Conservation (phyloP, 2,888 invertebrate genomes). For the Tortrix viridana region DNA sequence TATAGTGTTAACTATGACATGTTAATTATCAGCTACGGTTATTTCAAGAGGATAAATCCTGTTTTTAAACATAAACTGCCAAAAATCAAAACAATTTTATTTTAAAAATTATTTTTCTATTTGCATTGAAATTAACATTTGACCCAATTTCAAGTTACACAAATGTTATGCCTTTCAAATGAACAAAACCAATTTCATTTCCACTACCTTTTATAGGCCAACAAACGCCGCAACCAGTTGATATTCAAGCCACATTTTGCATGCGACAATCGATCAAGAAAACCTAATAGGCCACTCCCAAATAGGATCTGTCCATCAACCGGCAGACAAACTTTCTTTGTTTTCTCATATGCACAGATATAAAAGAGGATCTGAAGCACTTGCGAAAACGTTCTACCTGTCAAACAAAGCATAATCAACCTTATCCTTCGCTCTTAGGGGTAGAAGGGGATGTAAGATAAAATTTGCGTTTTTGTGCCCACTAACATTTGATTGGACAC, state of each 20-base stretch:
- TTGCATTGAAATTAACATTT: no score
- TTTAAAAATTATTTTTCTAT: no score
- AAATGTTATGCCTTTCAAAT: no score
- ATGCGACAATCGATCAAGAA: slow-evolving; percentile 12
- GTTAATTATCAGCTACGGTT: no score
- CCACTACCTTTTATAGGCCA: not conserved
- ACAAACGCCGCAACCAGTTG: not conserved
- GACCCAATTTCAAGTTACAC: no score
- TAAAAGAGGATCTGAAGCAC: slow-evolving; percentile 39
- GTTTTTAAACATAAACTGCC: no score
- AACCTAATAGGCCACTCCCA: slow-evolving; percentile 38
- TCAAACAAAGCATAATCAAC: slow-evolving; percentile 11
- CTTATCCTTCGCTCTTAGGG: slow-evolving; percentile 4
- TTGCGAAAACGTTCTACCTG: slow-evolving; percentile 1
- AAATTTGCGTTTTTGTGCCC: slow-evolving; percentile 28
- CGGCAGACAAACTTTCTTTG: slow-evolving; percentile 48
- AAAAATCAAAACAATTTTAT: no score
- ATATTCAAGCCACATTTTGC: slow-evolving; percentile 8
- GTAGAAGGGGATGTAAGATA: slow-evolving; percentile 8
- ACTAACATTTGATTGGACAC: slow-evolving; percentile 61
- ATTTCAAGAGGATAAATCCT: no score
- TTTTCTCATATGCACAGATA: slow-evolving; percentile 48
- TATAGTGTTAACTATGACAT: no score
- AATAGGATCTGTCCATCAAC: slow-evolving; percentile 52
- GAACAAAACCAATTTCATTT: slow-evolving; percentile 1